Evolutionary conservation across 2,888 invertebrate species (phyloP).

Genomic region (Pollenia griseotomentosa): DNA sequence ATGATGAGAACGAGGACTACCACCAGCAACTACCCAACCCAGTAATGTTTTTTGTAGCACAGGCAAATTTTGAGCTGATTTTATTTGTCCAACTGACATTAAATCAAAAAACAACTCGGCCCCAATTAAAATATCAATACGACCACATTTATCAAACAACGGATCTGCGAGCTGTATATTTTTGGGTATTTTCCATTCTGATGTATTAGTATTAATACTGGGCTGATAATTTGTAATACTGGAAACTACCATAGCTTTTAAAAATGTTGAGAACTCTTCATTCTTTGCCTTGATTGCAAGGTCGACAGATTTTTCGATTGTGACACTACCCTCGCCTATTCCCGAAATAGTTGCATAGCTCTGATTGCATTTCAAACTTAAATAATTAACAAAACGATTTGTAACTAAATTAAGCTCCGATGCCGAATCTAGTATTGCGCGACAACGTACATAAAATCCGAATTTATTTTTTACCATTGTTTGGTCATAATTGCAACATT

Average conservation of each 20-base stretch:
- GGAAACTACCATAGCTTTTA: slow-evolving; percentile 34
- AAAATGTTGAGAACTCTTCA: slow-evolving; percentile 6
- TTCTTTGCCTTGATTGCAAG: neutral
- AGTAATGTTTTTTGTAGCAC: too few relatives aligned
- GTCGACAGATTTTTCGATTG: slow-evolving; percentile 39
- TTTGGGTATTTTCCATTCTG: slow-evolving; percentile 65
- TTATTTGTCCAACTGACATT: too few relatives aligned
- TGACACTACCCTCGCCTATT: neutral
- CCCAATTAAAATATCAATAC: slow-evolving; percentile 53
- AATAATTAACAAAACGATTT: slow-evolving; percentile 51
- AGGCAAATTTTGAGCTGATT: too few relatives aligned
- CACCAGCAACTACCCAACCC: too few relatives aligned
- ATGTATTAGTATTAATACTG: slow-evolving; percentile 37
- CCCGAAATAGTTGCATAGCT: slow-evolving; percentile 23
- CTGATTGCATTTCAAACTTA: slow-evolving; percentile 25
- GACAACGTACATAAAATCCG: too few relatives aligned
- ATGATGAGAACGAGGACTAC: too few relatives aligned
- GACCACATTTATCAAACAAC: slow-evolving; percentile 51
- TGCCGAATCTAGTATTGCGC: neutral
- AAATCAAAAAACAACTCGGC: neutral
- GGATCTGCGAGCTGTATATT: slow-evolving; percentile 68
- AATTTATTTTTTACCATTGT: too few relatives aligned
- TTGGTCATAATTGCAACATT: too few relatives aligned
- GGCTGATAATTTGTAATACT: slow-evolving; percentile 46
- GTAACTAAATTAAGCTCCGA: slow-evolving; percentile 10